phyloP scores from a whole-genome alignment of 2,888 invertebrate genomes.

The Unio delphinus region DNA sequence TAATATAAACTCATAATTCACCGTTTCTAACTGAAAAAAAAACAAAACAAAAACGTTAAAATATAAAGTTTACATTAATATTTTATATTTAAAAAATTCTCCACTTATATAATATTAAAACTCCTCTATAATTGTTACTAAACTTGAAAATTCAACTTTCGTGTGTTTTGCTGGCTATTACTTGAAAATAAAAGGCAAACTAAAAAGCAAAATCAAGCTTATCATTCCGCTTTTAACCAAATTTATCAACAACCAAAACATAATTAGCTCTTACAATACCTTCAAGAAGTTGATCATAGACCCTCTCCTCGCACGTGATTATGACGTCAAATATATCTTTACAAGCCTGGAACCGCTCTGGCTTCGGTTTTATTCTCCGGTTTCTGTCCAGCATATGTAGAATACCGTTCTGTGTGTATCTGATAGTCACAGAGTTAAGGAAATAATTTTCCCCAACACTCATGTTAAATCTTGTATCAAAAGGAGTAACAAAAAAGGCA shows the following conservation, averaged over 20 bases:
- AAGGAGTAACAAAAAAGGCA: neutral
- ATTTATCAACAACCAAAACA: neutral
- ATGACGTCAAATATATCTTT: slow-evolving; percentile 94
- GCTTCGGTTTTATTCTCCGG: slow-evolving; percentile 91
- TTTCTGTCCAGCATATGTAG: slow-evolving; percentile 98
- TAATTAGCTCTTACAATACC: slow-evolving; percentile 74
- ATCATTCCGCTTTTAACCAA: no score
- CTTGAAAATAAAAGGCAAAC: no score
- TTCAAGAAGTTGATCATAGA: slow-evolving; percentile 97
- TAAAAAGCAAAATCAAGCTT: no score
- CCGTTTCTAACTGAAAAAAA: no score
- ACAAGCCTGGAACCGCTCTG: slow-evolving; percentile 93
- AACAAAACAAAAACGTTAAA: no score
- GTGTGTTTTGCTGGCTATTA: no score
- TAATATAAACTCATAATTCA: no score
- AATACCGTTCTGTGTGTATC: slow-evolving; percentile 97
- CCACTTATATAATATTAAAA: no score
- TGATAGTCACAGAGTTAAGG: slow-evolving; percentile 33
- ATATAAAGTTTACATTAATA: no score
- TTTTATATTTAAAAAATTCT: no score
- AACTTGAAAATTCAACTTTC: no score
- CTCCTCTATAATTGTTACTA: no score
- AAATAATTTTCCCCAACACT: neutral
- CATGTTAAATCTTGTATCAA: neutral
- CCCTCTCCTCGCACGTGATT: slow-evolving; percentile 97